These are phyloP conservation scores for Lichenostomus cassidix DNA, from an alignment of 2,113 vertebrate genomes.

Conservation along the genomic window DNA sequence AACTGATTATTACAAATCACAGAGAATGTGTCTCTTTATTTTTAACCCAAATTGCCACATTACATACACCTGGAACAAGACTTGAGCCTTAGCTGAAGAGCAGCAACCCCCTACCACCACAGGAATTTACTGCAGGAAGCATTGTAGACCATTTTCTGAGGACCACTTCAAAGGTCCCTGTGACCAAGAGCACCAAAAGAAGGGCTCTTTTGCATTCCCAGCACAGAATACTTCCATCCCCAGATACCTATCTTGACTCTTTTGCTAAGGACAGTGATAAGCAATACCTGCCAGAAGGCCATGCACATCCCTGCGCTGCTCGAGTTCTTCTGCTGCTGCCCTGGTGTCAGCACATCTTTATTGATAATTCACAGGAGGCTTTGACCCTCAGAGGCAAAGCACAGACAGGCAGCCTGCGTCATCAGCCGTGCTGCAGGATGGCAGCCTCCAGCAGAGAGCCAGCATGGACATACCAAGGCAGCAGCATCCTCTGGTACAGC, in stretches of 20 bases:
- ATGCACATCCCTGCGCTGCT: accelerated
- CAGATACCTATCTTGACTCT: background rate
- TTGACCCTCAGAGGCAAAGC: background rate
- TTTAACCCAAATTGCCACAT: accelerated
- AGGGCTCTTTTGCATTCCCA: background rate
- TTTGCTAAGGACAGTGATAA: background rate
- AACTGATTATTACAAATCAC: background rate
- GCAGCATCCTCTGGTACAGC: background rate
- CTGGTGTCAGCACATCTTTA: background rate
- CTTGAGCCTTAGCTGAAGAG: background rate
- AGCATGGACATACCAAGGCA: accelerated
- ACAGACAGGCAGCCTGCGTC: background rate
- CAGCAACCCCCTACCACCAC: background rate
- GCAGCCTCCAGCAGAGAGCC: background rate
- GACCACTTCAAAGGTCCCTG: accelerated
- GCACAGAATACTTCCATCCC: background rate
- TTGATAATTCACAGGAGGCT: background rate
- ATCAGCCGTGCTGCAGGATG: background rate
- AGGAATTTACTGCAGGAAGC: background rate
- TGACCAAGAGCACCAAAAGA: background rate
- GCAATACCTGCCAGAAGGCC: background rate
- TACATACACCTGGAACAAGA: background rate
- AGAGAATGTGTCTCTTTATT: background rate
- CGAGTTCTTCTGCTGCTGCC: background rate
- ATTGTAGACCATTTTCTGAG: background rate